A percentile compares a stretch with the other conserved stretches of the same genome.
Conservation (phyloP, 2,113 vertebrate genomes). For the Cepphus grylle region DNA sequence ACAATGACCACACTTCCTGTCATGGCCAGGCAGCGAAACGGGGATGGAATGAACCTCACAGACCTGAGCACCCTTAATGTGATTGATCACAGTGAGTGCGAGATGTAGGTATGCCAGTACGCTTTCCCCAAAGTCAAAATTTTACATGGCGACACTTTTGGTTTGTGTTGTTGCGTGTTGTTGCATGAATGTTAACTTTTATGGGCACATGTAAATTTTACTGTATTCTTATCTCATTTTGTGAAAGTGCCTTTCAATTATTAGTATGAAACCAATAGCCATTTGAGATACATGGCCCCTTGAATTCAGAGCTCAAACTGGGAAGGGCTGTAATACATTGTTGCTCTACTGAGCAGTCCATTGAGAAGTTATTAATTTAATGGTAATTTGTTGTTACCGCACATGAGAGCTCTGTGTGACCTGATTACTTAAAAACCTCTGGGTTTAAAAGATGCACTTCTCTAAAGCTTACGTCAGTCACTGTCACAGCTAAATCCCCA, state of each 20-base stretch:
- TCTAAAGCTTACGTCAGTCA: background rate
- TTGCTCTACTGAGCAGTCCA: background rate
- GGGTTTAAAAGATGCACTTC: background rate
- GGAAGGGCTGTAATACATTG: background rate
- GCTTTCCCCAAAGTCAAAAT: background rate
- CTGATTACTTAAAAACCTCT: background rate
- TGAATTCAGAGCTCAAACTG: background rate
- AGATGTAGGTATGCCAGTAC: background rate
- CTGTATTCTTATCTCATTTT: background rate
- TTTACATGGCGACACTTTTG: background rate
- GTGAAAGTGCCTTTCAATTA: background rate
- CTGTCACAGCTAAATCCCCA: background rate
- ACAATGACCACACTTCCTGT: slow-evolving; percentile 36
- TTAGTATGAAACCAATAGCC: background rate
- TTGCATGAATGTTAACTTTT: background rate
- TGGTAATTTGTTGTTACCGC: background rate
- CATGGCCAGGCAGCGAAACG: background rate
- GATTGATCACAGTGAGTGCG: background rate
- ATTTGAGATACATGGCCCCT: background rate
- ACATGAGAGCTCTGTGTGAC: background rate
- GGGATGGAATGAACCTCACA: background rate
- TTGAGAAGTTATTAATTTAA: background rate
- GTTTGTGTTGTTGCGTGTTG: background rate
- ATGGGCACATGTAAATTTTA: background rate
- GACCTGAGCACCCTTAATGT: background rate